Percentiles rank a stretch among this genome's conserved stretches.
phyloP scores from a whole-genome alignment of 2,797 vertebrate species.

The Linurgus olivaceus region DNA sequence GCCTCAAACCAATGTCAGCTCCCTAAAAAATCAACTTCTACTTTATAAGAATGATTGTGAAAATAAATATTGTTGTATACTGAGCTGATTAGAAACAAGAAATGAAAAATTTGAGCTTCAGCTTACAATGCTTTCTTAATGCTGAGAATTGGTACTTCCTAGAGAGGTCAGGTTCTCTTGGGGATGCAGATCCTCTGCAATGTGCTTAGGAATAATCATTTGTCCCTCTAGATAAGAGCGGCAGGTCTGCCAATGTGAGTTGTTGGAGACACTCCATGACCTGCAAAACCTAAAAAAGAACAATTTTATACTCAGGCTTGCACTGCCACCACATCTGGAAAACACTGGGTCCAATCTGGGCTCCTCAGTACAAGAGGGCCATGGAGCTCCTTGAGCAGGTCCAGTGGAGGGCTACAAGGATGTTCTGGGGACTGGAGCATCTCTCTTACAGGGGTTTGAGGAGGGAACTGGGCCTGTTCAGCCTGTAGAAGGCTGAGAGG shows the following conservation, averaged over 20 bases:
- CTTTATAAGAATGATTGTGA: background rate
- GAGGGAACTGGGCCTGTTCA: background rate
- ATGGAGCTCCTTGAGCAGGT: background rate
- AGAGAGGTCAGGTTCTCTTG: background rate
- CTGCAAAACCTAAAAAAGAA: background rate
- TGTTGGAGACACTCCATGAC: background rate
- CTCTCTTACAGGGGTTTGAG: background rate
- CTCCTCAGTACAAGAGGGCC: background rate
- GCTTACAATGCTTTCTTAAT: background rate
- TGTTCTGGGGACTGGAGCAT: background rate
- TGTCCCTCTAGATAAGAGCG: background rate
- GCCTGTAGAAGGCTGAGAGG: background rate
- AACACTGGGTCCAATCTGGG: background rate
- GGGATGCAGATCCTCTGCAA: background rate
- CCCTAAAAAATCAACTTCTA: background rate
- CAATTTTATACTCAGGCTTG: background rate
- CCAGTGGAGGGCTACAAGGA: background rate
- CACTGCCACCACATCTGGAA: background rate
- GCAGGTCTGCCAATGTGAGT: background rate
- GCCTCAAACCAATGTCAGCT: background rate
- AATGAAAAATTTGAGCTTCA: background rate
- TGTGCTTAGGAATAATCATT: background rate
- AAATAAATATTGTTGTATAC: background rate
- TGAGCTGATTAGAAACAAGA: background rate
- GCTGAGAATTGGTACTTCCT: background rate